Conservation (phyloP, 2,888 invertebrate species). For the Platycnemis pennipes region DNA sequence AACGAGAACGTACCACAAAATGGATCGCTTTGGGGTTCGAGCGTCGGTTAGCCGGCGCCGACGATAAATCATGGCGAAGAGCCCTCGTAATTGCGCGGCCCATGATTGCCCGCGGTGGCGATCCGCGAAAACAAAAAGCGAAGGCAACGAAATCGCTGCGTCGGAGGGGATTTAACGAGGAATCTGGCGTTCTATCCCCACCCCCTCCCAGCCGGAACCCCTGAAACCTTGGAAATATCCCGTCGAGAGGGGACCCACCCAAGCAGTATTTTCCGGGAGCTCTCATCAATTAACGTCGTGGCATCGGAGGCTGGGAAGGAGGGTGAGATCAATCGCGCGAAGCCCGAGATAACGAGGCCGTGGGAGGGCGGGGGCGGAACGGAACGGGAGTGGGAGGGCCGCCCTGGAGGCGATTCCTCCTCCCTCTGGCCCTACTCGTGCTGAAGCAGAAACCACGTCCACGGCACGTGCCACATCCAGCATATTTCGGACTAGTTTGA, state of each 20-base stretch:
- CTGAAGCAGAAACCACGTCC: no score
- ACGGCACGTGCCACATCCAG: no score
- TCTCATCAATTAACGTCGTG: not conserved
- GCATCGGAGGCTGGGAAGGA: not conserved
- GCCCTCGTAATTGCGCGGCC: not conserved
- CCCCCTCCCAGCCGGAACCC: not conserved
- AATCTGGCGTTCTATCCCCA: not conserved
- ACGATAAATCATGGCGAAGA: not conserved
- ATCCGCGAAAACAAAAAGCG: not conserved
- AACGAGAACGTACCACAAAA: no score
- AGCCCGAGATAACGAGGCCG: not conserved
- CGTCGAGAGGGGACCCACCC: not conserved
- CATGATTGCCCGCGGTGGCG: not conserved
- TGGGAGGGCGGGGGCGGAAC: not conserved
- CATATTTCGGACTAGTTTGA: no score
- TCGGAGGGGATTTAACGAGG: not conserved
- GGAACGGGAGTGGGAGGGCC: not conserved
- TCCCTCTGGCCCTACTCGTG: no score
- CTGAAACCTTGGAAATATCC: not conserved
- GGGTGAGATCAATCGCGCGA: not conserved
- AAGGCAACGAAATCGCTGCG: not conserved
- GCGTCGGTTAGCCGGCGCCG: not conserved
- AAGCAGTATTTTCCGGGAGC: not conserved
- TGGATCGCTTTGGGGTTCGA: not conserved
- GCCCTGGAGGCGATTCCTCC: not conserved